Conservation (phyloP, 2,113 vertebrate species). For the Elephantulus edwardii region DNA sequence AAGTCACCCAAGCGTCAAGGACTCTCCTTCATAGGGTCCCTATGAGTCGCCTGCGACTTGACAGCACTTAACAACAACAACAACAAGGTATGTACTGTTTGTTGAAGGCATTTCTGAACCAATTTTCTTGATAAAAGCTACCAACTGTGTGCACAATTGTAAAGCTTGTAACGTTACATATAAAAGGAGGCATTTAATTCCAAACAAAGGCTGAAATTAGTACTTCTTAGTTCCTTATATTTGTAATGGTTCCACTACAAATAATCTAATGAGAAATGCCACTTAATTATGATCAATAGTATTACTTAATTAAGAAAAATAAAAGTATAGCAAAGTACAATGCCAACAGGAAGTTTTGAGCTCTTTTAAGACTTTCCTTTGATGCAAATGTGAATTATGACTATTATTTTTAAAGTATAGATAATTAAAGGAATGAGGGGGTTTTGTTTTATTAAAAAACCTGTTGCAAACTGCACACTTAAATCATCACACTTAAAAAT, state of each 20-base stretch:
- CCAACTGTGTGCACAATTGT: constrained; percentile 69
- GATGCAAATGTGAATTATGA: neutral
- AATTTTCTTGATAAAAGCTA: constrained; percentile 79
- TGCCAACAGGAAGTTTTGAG: neutral
- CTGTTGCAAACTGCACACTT: neutral
- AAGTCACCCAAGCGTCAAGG: too few species aligned
- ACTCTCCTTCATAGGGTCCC: too few species aligned
- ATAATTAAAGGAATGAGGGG: neutral
- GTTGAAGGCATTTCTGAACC: constrained; percentile 81
- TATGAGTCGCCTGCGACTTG: too few species aligned
- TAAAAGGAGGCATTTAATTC: constrained; percentile 73
- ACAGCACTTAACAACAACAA: too few species aligned
- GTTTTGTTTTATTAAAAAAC: neutral
- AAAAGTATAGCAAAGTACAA: constrained; percentile 17
- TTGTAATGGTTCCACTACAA: constrained; percentile 48
- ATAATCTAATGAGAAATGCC: neutral
- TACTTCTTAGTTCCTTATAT: constrained; percentile 69
- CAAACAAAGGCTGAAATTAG: constrained; percentile 63
- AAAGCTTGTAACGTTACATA: constrained; percentile 74
- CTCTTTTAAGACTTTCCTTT: neutral
- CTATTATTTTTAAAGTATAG: constrained; percentile 4
- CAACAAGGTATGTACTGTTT: too few species aligned
- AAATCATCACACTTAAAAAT: neutral
- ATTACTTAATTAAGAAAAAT: constrained; percentile 19
- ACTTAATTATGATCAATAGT: constrained; percentile 53